Base-by-base conservation (phyloP, 1,140 invertebrate genomes). In the Calycopis cecrops region DNA sequence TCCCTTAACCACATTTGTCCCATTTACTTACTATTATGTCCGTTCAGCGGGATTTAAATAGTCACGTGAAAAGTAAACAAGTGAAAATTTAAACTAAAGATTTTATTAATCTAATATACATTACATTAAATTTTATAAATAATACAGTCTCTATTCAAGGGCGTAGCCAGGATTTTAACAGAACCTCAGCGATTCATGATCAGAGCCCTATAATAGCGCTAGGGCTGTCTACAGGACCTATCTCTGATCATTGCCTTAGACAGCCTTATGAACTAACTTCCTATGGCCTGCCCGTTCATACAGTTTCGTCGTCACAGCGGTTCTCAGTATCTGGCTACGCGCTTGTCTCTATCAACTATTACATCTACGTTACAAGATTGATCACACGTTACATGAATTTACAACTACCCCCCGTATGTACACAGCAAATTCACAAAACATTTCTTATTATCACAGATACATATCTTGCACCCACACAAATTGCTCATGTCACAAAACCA, bases 371-470 rank as follows among this genome's bases (percentile, higher is more conserved):
- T 40, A 38, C 54, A 33, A 3, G 35, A 18, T 28, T 12, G 10
- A 38, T 48, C 35, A 55, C 53, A 55, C 16, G 33, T 37, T 16
- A 44, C 9, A 50, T 49, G 35, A 51, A 55, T 50, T 18, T 44
- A 57, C 51, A 60, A 34, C 55, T 57, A 48, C 49, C 42, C 28
- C 16, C 16, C 38, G 44, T 69, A 68, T 67, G 57, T 72, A 75
- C 67, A 75, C 62, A 69, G 71, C 77, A 65, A 69, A 72, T 75
- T 73, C 71, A 81, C 78, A 81, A 74, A 76, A 73, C 75, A 55
- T 65, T 65, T 66, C 57, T 55, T 64, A 62, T 55, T 78, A 79
- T 79, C 76, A 81, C 78, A 81, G 78, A 70, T 75, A 63, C 71
- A 81, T 71, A 75, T 69, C 70, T 71, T 65, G 60, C 74, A 75